A percentile compares a stretch with the other conserved stretches of the same genome.
These are phyloP conservation scores for Astyanax mexicanus DNA, from an alignment of 2,797 vertebrate species.

Conservation along the genomic window DNA sequence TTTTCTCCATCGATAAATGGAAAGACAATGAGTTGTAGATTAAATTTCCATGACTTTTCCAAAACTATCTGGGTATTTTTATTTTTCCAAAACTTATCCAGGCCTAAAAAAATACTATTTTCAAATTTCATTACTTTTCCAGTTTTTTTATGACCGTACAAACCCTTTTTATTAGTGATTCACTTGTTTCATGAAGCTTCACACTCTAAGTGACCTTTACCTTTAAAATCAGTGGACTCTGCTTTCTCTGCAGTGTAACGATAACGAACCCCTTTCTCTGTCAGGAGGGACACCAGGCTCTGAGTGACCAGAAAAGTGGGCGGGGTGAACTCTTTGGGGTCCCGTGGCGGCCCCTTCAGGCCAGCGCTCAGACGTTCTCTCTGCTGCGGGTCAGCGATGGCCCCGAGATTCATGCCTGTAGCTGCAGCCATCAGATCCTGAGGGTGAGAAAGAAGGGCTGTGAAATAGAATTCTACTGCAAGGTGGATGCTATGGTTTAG, in stretches of 20 bases:
- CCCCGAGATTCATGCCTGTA: conserved; percentile 77
- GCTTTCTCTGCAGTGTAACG: conserved; percentile 67
- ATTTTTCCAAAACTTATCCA: no score
- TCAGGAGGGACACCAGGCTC: conserved; percentile 81
- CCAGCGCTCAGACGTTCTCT: conserved; percentile 62
- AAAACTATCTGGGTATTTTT: no score
- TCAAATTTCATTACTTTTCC: no score
- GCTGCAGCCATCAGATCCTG: conserved; percentile 84
- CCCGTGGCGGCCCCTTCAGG: conserved; percentile 63
- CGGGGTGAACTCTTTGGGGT: conserved; percentile 67
- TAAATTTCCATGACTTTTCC: no score
- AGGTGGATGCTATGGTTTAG: no score
- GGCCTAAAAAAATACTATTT: no score
- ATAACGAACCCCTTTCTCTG: conserved; percentile 76
- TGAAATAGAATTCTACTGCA: neutral
- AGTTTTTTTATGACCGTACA: no score
- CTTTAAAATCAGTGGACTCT: conserved; percentile 71
- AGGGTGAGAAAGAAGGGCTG: neutral
- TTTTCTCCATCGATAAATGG: no score
- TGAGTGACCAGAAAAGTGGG: conserved; percentile 83
- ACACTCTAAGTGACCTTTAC: conserved; percentile 57
- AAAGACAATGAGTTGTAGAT: no score
- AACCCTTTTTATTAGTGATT: no score
- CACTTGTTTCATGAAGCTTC: no score
- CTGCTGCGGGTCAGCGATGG: conserved; percentile 74